A percentile compares a stretch with the other conserved stretches of the same genome.
Conservation (phyloP, 2,888 invertebrate species). For the Drosophila helvetica region DNA sequence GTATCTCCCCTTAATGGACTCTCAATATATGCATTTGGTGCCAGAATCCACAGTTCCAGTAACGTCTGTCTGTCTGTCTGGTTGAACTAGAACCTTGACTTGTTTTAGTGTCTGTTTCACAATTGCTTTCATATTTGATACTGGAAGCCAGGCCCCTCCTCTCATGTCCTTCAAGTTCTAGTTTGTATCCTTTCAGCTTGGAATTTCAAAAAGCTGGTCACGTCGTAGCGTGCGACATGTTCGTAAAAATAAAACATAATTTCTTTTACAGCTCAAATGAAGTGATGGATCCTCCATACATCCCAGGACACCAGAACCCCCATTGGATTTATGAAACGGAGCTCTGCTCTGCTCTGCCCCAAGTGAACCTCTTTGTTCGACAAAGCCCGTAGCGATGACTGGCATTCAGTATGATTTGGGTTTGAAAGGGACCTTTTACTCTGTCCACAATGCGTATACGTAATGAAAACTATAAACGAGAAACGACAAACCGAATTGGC, state of each 20-base stretch:
- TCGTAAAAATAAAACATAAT: conserved; percentile 50
- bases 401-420: conserved; percentile 42
- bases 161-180: conserved; percentile 7
- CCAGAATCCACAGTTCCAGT: no score
- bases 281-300: conserved; percentile 21
- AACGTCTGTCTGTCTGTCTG: no score
- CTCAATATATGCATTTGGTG: no score
- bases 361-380: conserved; percentile 44
- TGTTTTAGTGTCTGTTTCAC: no score
- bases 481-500: conserved; percentile 21
- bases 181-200: conserved; percentile 22
- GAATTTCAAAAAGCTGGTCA: conserved; percentile 51
- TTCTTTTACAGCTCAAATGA: conserved; percentile 10
- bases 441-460: conserved; percentile 34
- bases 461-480: conserved; percentile 17
- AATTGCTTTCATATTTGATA: no score
- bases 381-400: conserved; percentile 39
- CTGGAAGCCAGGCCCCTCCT: no score
- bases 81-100: no score
- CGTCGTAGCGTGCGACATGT: conserved; percentile 47
- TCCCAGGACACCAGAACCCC: not conserved
- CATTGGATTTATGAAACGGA: conserved; percentile 20
- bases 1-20: no score
- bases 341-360: conserved; percentile 15
- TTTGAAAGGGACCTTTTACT: conserved; percentile 13